phyloP scores from a whole-genome alignment of 2,113 vertebrate species.

The Cricetomys ansorgei region DNA sequence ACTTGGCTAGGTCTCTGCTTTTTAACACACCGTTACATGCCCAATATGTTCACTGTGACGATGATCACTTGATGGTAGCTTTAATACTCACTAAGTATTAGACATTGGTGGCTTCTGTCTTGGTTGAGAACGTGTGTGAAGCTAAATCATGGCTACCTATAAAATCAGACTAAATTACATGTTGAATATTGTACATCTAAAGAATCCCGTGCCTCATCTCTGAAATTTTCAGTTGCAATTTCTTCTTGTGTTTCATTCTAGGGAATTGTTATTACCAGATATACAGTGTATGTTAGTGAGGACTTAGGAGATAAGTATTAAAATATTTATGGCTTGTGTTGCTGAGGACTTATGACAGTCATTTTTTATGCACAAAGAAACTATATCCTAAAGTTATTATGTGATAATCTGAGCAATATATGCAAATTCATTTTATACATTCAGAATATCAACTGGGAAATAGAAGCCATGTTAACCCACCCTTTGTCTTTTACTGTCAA shows the following conservation, averaged over 20 bases:
- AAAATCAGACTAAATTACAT: slow-evolving; percentile 11
- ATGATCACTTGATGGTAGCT: background rate
- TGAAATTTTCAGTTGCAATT: background rate
- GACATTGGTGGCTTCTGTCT: background rate
- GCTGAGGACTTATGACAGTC: background rate
- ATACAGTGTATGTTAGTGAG: background rate
- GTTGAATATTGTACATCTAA: background rate
- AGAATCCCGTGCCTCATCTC: background rate
- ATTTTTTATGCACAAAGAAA: background rate
- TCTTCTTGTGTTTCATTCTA: background rate
- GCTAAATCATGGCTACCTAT: background rate
- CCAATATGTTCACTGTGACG: background rate
- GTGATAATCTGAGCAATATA: background rate
- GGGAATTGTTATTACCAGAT: background rate
- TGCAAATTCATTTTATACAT: background rate
- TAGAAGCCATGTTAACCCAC: background rate
- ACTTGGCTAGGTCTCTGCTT: background rate
- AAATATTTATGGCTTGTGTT: background rate
- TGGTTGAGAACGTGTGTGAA: background rate
- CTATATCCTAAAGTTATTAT: background rate
- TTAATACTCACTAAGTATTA: background rate
- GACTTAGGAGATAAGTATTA: background rate
- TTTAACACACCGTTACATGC: too few species aligned
- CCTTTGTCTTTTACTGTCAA: background rate
- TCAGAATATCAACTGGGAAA: background rate